These are phyloP conservation scores for Tigriopus japonicus DNA, from an alignment of 1,140 invertebrate genomes.

Conservation along the genomic window DNA sequence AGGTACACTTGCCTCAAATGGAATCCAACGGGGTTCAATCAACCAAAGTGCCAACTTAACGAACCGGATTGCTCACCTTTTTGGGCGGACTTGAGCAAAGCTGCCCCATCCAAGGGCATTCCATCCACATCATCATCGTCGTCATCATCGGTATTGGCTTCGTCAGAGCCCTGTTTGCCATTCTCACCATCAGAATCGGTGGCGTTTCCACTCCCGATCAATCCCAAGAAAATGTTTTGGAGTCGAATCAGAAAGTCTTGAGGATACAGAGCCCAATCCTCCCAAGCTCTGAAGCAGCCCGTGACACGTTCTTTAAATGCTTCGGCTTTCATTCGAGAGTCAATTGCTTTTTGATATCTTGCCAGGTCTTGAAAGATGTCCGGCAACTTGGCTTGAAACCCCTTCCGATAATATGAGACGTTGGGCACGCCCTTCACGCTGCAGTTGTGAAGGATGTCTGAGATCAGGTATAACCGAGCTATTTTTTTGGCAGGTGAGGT, in stretches of 20 bases:
- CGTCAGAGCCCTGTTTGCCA: background rate
- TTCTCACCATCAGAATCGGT: background rate
- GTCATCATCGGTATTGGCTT: background rate
- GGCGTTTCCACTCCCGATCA: conserved; percentile 21
- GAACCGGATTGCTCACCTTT: conserved; percentile 8
- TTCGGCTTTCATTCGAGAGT: conserved; percentile 79
- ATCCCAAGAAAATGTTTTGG: conserved; percentile 74
- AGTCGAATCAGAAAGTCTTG: conserved; percentile 75
- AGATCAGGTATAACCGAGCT: conserved; percentile 80
- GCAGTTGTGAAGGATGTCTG: conserved; percentile 93
- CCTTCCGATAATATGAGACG: conserved; percentile 84
- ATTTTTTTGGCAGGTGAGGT: conserved; percentile 33
- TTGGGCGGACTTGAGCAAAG: conserved; percentile 37
- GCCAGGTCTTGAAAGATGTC: conserved; percentile 71
- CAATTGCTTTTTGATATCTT: conserved; percentile 51
- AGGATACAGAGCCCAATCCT: conserved; percentile 93
- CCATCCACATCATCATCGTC: conserved; percentile 48
- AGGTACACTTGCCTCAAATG: too few species aligned
- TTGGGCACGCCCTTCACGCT: conserved; percentile 76
- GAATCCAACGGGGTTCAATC: too few species aligned
- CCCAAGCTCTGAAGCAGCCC: conserved; percentile 84
- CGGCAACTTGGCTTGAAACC: conserved; percentile 47
- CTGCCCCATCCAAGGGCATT: conserved; percentile 58
- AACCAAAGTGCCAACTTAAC: too few species aligned
- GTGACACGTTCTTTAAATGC: conserved; percentile 91